A percentile compares a stretch with the other conserved stretches of the same genome.
Conservation (phyloP, 2,113 vertebrate genomes). For the Dipodomys spectabilis region DNA sequence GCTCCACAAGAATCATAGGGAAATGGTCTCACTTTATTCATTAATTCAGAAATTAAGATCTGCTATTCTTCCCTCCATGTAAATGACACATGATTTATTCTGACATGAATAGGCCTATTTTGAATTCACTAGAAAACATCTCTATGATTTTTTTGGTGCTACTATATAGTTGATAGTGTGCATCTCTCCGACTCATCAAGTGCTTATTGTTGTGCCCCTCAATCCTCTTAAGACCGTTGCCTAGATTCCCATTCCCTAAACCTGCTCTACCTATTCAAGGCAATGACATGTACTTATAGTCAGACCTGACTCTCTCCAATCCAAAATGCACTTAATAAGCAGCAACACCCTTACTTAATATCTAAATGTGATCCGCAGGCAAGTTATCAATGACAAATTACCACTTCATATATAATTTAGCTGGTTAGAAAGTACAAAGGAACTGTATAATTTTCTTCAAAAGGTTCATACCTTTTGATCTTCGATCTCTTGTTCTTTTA, state of each 20-base stretch:
- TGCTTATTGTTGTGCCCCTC: background rate
- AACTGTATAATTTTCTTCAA: constrained; percentile 72
- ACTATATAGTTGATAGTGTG: background rate
- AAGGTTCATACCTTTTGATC: constrained; percentile 93
- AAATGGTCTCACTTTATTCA: background rate
- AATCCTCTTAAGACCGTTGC: background rate
- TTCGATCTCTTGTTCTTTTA: constrained; percentile 96
- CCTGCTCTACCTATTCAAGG: background rate
- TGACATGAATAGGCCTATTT: background rate
- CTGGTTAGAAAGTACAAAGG: constrained; percentile 72
- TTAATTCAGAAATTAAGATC: background rate
- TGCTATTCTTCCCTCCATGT: background rate
- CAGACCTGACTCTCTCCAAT: background rate
- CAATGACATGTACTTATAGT: background rate
- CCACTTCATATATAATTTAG: constrained; percentile 65
- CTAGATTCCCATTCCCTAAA: background rate
- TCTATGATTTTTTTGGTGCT: background rate
- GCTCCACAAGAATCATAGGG: background rate
- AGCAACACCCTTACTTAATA: constrained; percentile 48
- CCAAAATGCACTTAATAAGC: constrained; percentile 27
- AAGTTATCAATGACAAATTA: constrained; percentile 66
- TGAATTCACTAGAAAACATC: background rate
- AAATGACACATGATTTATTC: background rate
- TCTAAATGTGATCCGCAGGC: constrained; percentile 30
- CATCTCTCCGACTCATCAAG: background rate